Conservation (phyloP, 2,888 invertebrate genomes). For the Spicauda simplicius region DNA sequence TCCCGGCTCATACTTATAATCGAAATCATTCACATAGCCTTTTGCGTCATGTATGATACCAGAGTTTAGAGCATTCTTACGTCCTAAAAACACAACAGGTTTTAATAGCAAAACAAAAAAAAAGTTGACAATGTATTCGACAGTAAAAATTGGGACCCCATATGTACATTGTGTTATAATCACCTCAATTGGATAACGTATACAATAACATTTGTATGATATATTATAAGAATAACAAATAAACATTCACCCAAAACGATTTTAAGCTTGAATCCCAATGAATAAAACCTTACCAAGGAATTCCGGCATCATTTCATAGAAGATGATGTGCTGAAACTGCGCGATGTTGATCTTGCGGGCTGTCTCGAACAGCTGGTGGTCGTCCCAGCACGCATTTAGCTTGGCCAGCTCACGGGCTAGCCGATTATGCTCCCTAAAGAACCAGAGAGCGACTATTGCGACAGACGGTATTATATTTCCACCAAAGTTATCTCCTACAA, state of each 20-base stretch:
- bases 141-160: neutral
- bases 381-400: slow-evolving; percentile 59
- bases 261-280: too few relatives aligned
- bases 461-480: neutral
- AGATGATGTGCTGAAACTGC: slow-evolving; percentile 51
- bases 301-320: slow-evolving; percentile 55
- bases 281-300: slow-evolving; percentile 50
- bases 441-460: slow-evolving; percentile 46
- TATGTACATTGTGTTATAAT: too few relatives aligned
- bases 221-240: too few relatives aligned
- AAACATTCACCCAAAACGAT: too few relatives aligned
- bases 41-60: slow-evolving; percentile 44
- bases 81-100: neutral
- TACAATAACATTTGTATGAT: too few relatives aligned
- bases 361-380: slow-evolving; percentile 34
- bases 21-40: slow-evolving; percentile 85
- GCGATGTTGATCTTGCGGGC: slow-evolving; percentile 63
- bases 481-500: neutral
- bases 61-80: slow-evolving; percentile 16
- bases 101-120: too few relatives aligned
- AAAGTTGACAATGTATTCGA: too few relatives aligned
- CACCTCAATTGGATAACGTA: too few relatives aligned
- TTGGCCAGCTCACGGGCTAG: slow-evolving; percentile 51
- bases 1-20: slow-evolving; percentile 80
- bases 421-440: slow-evolving; percentile 58